phyloP scores from a whole-genome alignment of 2,797 vertebrate species.

The Sebastes variabilis region DNA sequence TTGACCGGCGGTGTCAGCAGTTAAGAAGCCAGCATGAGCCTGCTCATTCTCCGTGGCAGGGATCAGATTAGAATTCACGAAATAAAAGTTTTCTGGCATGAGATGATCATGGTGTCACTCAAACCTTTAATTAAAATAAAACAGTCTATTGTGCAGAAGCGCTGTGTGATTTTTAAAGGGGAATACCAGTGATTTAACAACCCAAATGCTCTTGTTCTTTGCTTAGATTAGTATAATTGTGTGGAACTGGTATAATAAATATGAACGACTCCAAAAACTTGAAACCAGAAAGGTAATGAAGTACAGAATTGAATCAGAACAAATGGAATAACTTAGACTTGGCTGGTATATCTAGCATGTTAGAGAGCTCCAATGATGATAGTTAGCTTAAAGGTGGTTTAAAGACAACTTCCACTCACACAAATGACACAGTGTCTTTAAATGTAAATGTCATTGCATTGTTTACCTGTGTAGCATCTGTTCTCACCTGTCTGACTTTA shows the following conservation, averaged over 20 bases:
- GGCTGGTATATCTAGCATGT: background rate
- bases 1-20: slow-evolving; percentile 92
- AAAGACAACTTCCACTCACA: background rate
- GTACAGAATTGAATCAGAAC: background rate
- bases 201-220: slow-evolving; percentile 3
- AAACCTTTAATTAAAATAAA: slow-evolving; percentile 96
- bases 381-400: background rate
- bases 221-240: background rate
- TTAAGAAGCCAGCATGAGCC: slow-evolving; percentile 93
- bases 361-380: background rate
- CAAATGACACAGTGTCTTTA: background rate
- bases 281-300: background rate
- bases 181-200: slow-evolving; percentile 5
- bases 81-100: slow-evolving; percentile 92
- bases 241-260: background rate
- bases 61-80: slow-evolving; percentile 95
- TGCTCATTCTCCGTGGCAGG: slow-evolving; percentile 89
- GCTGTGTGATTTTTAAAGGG: slow-evolving; percentile 31
- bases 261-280: background rate
- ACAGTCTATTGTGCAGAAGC: slow-evolving; percentile 33
- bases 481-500: background rate
- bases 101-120: slow-evolving; percentile 88
- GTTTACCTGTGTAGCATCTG: background rate
- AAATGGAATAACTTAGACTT: background rate
- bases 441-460: background rate